Percentiles rank a stretch among this genome's conserved stretches.
These are phyloP conservation scores for Linnaemya tessellans DNA, from an alignment of 2,888 invertebrate genomes.

Conservation along the genomic window DNA sequence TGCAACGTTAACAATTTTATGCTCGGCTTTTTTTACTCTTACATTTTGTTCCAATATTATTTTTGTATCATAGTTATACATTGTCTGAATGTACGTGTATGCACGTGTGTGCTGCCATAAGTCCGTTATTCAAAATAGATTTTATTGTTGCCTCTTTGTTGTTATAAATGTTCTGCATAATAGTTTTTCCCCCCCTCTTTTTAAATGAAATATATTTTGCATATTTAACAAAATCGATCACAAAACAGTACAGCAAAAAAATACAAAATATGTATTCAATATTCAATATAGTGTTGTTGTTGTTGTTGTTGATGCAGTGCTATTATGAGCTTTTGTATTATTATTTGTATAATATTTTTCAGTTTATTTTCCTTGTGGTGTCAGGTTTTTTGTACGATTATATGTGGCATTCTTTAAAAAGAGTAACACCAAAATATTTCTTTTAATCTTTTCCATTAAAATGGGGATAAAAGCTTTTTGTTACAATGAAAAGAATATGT, in stretches of 20 bases:
- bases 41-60: background rate
- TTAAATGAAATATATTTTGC: conserved; percentile 9
- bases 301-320: conserved; percentile 40
- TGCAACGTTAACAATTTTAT: conserved; percentile 57
- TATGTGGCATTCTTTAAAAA: conserved; percentile 2
- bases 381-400: conserved; percentile 11
- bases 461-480: background rate
- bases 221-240: conserved; percentile 39
- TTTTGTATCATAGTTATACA: background rate
- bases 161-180: conserved; percentile 26
- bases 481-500: background rate
- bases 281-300: conserved; percentile 50
- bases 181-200: background rate
- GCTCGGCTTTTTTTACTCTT: background rate
- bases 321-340: conserved; percentile 53
- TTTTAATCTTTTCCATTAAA: conserved; percentile 14
- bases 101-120: background rate
- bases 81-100: background rate
- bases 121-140: conserved; percentile 49
- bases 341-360: conserved; percentile 14
- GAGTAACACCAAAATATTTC: background rate
- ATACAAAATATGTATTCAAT: conserved; percentile 20
- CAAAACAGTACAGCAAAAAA: conserved; percentile 6
- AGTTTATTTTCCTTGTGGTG: conserved; percentile 32
- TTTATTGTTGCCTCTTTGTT: conserved; percentile 50